Evolutionary conservation across 2,888 invertebrate genomes (phyloP), one percentile per base, ranked within the genome.

Genomic region (Galeopsomyia nigrocyanea): DNA sequence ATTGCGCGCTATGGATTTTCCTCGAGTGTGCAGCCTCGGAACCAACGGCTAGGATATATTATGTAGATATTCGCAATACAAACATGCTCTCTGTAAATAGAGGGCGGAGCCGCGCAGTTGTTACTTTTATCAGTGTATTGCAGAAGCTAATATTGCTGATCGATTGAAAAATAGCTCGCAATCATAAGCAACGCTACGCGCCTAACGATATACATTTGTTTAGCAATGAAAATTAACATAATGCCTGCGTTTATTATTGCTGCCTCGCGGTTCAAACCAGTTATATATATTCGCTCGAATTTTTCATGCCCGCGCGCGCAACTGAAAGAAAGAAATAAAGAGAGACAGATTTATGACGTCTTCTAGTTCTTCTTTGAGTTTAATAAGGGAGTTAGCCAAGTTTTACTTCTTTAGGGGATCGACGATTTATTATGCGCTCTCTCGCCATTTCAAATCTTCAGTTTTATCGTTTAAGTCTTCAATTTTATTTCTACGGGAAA

Each of bases 1-100:
- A n/a, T n/a, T 82, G 81, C 82, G 82, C 80, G 80, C 76, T 74
- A 75, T 69, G 71, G 80, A 39, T 14, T 16, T 16, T 21, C n/a
- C 47, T 14, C n/a, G n/a, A n/a, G 14, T 39, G 39, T 46, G 64
- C 55, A 0, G 60, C 56, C 13, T 65, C 61, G 19, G 22, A 19
- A 62, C 60, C 31, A 17, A 62, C 19, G 31, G 65, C 55, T 55
- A 13, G 56, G 3, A 56, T 60, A 26, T 60, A 26, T 39, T 3
- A 17, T 31, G 31, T 22, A 26, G 2, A 9, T 31, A 31, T 10
- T 13, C 26, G 57, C 57, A 57, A 31, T 21, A 22, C n/a, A 10
- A 16, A 31, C 10, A 58, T 26, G 1, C 14, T 9, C 1, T 57
- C n/a, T n/a, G n/a, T n/a, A n/a, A n/a, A 21, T 31, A 21, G 62